These are phyloP conservation scores for Muscicapa adusta DNA, from an alignment of 2,113 vertebrate genomes.

Conservation along the genomic window DNA sequence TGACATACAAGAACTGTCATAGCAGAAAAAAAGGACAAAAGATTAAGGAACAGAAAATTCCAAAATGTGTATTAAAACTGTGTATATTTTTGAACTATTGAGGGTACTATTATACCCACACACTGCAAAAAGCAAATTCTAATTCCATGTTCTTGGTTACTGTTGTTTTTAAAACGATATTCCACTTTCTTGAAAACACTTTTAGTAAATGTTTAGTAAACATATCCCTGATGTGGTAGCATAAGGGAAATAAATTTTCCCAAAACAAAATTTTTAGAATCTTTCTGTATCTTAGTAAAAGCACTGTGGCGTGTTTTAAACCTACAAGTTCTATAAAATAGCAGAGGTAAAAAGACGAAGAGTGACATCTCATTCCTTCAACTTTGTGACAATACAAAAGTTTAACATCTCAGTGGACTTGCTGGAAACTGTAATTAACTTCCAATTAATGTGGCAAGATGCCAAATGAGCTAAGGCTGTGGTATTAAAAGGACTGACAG, in stretches of 20 bases:
- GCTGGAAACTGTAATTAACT: conserved; percentile 32
- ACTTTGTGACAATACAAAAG: not conserved
- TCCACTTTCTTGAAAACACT: not conserved
- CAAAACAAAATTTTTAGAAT: not conserved
- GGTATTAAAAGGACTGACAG: not conserved
- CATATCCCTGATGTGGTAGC: not conserved
- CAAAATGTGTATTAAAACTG: not conserved
- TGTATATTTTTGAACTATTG: not conserved
- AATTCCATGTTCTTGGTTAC: not conserved
- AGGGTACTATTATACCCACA: not conserved
- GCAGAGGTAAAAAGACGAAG: not conserved
- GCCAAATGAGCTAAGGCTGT: not conserved
- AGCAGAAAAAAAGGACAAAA: not conserved
- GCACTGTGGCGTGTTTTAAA: not conserved
- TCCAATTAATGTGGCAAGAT: not conserved
- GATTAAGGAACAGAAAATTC: not conserved
- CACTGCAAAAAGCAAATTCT: not conserved
- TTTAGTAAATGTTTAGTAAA: not conserved
- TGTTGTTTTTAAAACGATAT: not conserved
- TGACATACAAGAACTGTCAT: not conserved
- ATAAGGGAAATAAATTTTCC: not conserved
- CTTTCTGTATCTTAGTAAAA: not conserved
- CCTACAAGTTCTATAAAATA: not conserved
- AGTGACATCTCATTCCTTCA: not conserved
- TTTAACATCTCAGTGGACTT: not conserved